Evolutionary conservation across 1,140 invertebrate species (phyloP), one percentile per base, ranked within the genome.

Genomic region (Vollenhovia emeryi): DNA sequence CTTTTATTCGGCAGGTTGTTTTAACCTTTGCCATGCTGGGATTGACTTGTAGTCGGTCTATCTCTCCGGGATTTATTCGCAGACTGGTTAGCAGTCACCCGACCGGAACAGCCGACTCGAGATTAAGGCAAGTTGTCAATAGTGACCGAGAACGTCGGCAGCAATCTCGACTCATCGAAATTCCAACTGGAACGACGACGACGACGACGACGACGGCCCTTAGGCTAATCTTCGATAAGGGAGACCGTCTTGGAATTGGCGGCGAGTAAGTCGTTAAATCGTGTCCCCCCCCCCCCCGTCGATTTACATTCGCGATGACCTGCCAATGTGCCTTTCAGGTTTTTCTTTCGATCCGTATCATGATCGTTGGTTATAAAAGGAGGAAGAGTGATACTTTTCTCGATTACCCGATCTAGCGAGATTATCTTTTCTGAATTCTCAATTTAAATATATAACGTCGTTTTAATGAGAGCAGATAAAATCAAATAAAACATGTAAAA

Each of bases 121-220:
- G 89, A 92, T 92, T 91, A 92, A 91, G 89, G 86, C 85, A 85
- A 92, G 85, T 89, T 92, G 86, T 88, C 84, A 85, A 92, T 91
- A 91, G 88, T 83, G 84, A 59, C 55, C 76, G 85, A 83, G 43
- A 30, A 71, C 50, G 68, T 66, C 24, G 74, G 24, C 86, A 80
- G 88, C 90, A 87, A 91, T 92, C 91, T 84, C 68, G 85, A 90
- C 86, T 90, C 91, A 91, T 92, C 91, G 76, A 89, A 91, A 92
- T 89, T 89, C 85, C 73, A 66, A 24, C 64, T 40, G 79, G 55
- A 69, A 89, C 78, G 59, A 68, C 84, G 84, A 66, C 59, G 84
- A 66, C 59, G 64, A 68, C 59, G 30, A 60, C 59, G 62, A 66
- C 62, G 62, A 43, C 52, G 21, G 36, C 40, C 45, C 74, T 76